Evolutionary conservation across 1,140 invertebrate genomes (phyloP), one percentile per base, ranked within the genome.

Genomic region (Musca domestica): DNA sequence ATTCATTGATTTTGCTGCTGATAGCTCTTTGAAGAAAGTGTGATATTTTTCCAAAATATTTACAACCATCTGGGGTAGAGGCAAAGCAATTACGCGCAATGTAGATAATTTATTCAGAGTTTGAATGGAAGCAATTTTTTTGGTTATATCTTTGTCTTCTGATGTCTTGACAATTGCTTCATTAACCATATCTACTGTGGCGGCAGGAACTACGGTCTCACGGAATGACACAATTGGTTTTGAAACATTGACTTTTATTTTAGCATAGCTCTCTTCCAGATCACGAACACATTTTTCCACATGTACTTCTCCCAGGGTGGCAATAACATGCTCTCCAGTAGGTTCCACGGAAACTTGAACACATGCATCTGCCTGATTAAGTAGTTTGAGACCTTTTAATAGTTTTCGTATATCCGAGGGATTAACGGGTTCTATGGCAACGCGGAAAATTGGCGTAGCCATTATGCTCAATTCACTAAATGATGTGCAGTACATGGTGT

Each of bases 241-340:
- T 1, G 96, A 99, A 0, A 94, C 94, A 71, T 91, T 90, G 10
- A 99, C 85, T 47, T 95, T 89, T 67, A 98, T 88, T 80, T 95
- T 94, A 0, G 94, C 94, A 84, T 94, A 97, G 72, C 89, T 87
- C 54, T 84, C 84, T 73, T 87, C 87, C 10, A 99, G 84, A 84
- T 97, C 95, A 73, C 93, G 89, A 1, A 96, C 77, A 85, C 98
- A 99, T 73, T 95, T 90, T 79, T 98, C 93, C 41, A 99, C 84
- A 85, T 99, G 98, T 7, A 99, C 94, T 85, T 99, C 96, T 0
- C 98, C 98, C 9, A 96, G 92, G 0, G 97, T 98, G 3, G 95
- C 88, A n/a, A 99, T 84, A 1, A 99, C 93, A 78, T 98, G 91
- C 82, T 99, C 96, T 0, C 98, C 98, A 9, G 90, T 96, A 76